Evolutionary conservation across 2,797 vertebrate genomes (phyloP).

Genomic region (Varecia variegata): DNA sequence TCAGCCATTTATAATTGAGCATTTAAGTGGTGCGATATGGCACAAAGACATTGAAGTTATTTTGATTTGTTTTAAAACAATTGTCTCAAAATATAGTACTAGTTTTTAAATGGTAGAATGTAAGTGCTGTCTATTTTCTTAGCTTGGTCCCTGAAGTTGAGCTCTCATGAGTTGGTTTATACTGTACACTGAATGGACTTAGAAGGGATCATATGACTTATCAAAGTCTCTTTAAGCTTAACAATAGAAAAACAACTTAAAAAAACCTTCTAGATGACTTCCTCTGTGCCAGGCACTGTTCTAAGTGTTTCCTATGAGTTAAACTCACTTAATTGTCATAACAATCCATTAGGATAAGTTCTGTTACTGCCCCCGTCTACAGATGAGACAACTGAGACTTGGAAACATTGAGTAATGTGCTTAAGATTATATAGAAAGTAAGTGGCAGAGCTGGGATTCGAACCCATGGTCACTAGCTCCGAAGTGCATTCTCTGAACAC

Average conservation of each 20-base stretch:
- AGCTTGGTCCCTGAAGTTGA: background rate
- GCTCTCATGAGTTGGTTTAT: background rate
- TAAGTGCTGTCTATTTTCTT: background rate
- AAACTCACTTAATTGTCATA: background rate
- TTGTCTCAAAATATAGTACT: background rate
- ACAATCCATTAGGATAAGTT: background rate
- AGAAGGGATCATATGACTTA: background rate
- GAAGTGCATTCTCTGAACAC: background rate
- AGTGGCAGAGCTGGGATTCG: background rate
- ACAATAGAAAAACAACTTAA: background rate
- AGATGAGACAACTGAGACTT: background rate
- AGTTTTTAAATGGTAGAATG: background rate
- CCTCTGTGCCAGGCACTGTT: background rate
- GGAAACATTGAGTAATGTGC: background rate
- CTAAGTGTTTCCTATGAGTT: background rate
- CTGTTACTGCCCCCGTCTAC: background rate
- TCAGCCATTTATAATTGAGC: background rate
- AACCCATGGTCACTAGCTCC: background rate
- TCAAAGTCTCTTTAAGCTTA: background rate
- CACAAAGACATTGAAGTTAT: background rate
- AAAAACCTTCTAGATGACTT: background rate
- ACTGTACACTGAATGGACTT: background rate
- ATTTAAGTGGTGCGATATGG: background rate
- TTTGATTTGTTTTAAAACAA: constrained; percentile 17
- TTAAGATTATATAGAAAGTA: background rate